Conservation (phyloP, 2,797 vertebrate species). For the Gallinago nigripennis region DNA sequence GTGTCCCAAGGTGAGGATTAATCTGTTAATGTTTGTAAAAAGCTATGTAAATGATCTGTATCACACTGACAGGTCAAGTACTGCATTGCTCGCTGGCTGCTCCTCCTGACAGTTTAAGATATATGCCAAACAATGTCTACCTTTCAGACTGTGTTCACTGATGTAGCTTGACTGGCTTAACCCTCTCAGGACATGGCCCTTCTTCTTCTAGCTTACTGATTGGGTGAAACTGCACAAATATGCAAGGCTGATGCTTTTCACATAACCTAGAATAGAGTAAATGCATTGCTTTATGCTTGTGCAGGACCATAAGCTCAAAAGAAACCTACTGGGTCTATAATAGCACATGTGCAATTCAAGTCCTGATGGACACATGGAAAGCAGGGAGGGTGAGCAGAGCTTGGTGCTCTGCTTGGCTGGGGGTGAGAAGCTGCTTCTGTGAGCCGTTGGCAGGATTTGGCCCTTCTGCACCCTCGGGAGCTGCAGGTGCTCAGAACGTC, state of each 20-base stretch:
- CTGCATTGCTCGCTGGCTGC: slow-evolving; percentile 13
- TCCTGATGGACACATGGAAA: not conserved
- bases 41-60: slow-evolving; percentile 60
- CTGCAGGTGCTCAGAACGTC: not conserved
- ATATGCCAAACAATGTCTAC: not conserved
- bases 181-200: not conserved
- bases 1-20: slow-evolving; percentile 59
- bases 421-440: not conserved
- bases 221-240: not conserved
- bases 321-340: not conserved
- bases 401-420: not conserved
- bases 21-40: slow-evolving; percentile 60
- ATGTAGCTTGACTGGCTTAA: slow-evolving; percentile 20
- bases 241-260: not conserved
- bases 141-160: not conserved
- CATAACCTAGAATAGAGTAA: not conserved
- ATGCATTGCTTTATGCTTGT: not conserved
- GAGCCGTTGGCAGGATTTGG: not conserved
- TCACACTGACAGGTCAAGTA: slow-evolving; percentile 43
- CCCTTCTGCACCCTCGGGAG: not conserved
- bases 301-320: not conserved
- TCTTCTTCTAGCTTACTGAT: not conserved
- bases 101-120: slow-evolving; percentile 42
- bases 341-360: not conserved
- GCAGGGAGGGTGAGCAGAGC: not conserved